Conservation (phyloP, 2,888 invertebrate genomes). For the Epiblema foenella region DNA sequence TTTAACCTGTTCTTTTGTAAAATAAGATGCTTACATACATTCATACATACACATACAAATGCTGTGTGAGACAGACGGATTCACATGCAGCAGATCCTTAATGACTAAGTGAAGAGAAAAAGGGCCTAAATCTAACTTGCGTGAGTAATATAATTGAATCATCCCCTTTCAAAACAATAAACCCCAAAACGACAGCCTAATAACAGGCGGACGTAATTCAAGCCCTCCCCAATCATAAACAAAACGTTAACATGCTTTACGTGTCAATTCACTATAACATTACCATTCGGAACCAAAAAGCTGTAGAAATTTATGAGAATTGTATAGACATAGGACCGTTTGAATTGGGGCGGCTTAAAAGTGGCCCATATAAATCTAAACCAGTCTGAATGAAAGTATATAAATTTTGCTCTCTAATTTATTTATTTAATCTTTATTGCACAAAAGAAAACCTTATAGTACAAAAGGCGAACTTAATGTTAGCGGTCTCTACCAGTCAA, state of each 20-base stretch:
- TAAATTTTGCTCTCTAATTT: too few relatives aligned
- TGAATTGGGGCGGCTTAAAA: not conserved
- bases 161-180: conserved; percentile 12
- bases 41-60: too few relatives aligned
- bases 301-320: not conserved
- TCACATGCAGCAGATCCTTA: not conserved
- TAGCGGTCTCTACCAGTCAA: too few relatives aligned
- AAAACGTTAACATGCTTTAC: conserved; percentile 1
- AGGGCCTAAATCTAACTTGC: not conserved
- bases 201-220: not conserved
- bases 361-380: not conserved
- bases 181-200: not conserved
- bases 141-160: not conserved
- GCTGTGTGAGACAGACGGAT: not conserved
- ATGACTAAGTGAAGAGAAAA: not conserved
- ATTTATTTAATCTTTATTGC: too few relatives aligned
- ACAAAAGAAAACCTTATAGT: too few relatives aligned
- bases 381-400: not conserved
- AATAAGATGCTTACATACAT: too few relatives aligned
- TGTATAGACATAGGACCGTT: not conserved
- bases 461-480: too few relatives aligned
- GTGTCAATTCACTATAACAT: conserved; percentile 1
- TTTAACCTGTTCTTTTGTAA: too few relatives aligned
- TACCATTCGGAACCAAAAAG: not conserved
- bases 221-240: not conserved